phyloP scores from a whole-genome alignment of 2,113 vertebrate species.

The Albula goreensis region DNA sequence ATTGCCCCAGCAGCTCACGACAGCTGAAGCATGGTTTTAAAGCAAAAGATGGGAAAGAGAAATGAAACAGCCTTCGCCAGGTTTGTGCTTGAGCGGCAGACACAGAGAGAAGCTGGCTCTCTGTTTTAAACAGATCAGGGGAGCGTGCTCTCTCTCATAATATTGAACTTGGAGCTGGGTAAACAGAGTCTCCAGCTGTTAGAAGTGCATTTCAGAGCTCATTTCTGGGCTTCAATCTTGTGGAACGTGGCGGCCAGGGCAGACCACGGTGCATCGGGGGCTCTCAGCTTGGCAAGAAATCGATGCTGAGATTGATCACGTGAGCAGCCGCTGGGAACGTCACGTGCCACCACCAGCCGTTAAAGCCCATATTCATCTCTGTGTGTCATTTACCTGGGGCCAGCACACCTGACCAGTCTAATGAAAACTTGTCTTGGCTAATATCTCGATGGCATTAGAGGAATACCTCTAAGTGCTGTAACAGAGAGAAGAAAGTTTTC shows the following conservation, averaged over 20 bases:
- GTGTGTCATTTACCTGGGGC: slow-evolving; percentile 27
- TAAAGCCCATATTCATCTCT: slow-evolving; percentile 17
- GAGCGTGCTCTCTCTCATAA: slow-evolving; percentile 49
- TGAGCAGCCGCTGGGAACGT: slow-evolving; percentile 36
- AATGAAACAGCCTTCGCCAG: not conserved
- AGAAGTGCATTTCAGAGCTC: slow-evolving; percentile 48
- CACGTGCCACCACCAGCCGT: not conserved
- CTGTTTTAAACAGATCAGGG: slow-evolving; percentile 36
- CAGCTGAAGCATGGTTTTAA: not conserved
- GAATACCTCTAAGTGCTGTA: slow-evolving; percentile 21
- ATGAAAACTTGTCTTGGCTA: slow-evolving; percentile 30
- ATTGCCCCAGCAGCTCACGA: not conserved
- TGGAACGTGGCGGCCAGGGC: slow-evolving; percentile 55
- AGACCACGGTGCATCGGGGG: slow-evolving; percentile 42
- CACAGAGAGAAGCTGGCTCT: slow-evolving; percentile 21
- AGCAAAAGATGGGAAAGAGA: not conserved
- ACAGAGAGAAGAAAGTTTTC: slow-evolving; percentile 30
- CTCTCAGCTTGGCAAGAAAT: slow-evolving; percentile 46
- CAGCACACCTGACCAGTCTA: slow-evolving; percentile 10
- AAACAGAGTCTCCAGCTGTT: slow-evolving; percentile 20
- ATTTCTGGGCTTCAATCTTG: slow-evolving; percentile 55
- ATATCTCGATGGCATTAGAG: slow-evolving; percentile 46
- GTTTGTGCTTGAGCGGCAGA: not conserved
- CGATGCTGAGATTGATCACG: slow-evolving; percentile 51
- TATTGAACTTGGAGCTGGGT: slow-evolving; percentile 55